Base-by-base conservation (phyloP, 2,113 vertebrate species). In the Gnathonemus longibarbis region DNA sequence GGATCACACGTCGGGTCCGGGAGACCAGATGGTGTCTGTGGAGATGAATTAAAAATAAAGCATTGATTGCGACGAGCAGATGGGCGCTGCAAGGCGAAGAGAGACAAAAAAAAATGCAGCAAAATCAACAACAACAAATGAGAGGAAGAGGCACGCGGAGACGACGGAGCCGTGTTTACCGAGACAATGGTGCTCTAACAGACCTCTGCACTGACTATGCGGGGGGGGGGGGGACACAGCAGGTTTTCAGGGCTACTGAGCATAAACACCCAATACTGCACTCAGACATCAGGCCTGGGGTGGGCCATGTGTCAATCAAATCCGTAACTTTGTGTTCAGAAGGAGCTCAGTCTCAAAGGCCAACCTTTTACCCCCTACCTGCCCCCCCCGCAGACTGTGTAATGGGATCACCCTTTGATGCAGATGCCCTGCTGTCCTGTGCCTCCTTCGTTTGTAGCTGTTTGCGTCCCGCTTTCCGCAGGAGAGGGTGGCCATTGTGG, bases 21-120 rank as follows among this genome's bases (percentile, higher is more conserved):
- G 50, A 77, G 15, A 89, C n/a, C 93, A 93, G 93, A 93, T 93
- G 93, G 93, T 85, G 56, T 91, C 90, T 92, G 89, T 66, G 90
- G 91, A 92, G 91, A 56, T 89, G 91, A 92, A 92, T 93, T 91
- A 90, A 93, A 92, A 91, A 93, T 89, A 91, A 88, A 93, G 89
- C 87, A 91, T 91, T 87, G 89, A 88, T 90, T 90, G 86, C 83
- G 91, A 90, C 31, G 90, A 92, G 88, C 93, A 93, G 93, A 93
- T 93, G 92, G 93, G 92, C 83, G 88, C 92, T 93, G 90, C 85
- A 87, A 88, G 87, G 17, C 19, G 42, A 31, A 70, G 88, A 85
- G 17, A 83, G 89, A 42, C 35, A n/a, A 15, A 31, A 0, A 89
- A 35, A 27, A 62, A 10, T 19, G 17, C 17, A 39, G 45, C 85